Base-by-base conservation (phyloP, 2,113 vertebrate genomes). In the Pristiophorus japonicus region DNA sequence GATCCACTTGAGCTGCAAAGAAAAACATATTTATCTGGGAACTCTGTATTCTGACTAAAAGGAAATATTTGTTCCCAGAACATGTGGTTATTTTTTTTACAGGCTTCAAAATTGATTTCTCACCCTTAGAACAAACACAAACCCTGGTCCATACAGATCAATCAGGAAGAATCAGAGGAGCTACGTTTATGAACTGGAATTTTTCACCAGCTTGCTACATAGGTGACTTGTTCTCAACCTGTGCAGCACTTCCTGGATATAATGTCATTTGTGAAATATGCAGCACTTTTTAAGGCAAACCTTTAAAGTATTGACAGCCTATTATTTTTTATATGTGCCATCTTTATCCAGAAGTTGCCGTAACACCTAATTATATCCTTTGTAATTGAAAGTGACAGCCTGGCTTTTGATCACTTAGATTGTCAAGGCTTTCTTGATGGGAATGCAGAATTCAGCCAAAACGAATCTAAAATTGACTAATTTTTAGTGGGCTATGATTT, bases 311-410 rank as follows among this genome's bases (percentile, higher is more conserved):
- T 96, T 98, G 97, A 97, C 97, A 98, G 18, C 96, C 97, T 97
- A 96, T 97, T 97, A 97, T 97, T 98, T 98, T 97, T 97, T 95
- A 95, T 97, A 97, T 96, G 96, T 97, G 91, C 95, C 96, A 97
- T 97, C 96, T 97, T 97, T 97, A 97, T 95, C 95, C 96, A 96
- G 96, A 97, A 97, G 97, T 84, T 94, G 96, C 97, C 97, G 96
- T 97, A 97, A 97, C 96, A 97, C 96, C 97, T 98, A 98, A 98
- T 99, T 98, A 98, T 96, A 97, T 97, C 96, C 96, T 97, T 97
- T 97, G 96, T 96, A 97, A 97, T 97, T 97, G 96, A 97, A 91
- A 96, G 92, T 95, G 97, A 96, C 96, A 96, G 96, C 97, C 96
- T 96, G 96, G 97, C 97, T 97, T 97, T 98, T 55, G 97, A 97